phyloP scores from a whole-genome alignment of 2,797 vertebrate species.

The Danio kyathit region DNA sequence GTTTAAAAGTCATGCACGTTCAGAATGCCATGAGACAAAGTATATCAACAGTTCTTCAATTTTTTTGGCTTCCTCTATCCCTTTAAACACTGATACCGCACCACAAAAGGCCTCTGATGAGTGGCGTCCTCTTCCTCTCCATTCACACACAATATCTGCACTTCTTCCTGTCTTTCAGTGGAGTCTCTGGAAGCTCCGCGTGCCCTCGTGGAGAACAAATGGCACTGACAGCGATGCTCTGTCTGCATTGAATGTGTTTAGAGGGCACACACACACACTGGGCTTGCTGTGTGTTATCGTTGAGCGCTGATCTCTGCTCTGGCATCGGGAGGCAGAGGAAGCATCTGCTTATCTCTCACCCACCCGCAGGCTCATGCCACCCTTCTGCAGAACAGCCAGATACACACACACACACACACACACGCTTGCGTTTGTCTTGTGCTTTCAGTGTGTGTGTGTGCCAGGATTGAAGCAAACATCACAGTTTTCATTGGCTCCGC shows the following conservation, averaged over 20 bases:
- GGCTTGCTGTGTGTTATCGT: not conserved
- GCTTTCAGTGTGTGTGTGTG: not conserved
- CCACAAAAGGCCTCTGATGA: not conserved
- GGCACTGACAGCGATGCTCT: constrained; percentile 1
- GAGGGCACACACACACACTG: constrained; percentile 3
- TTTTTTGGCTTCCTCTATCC: not conserved
- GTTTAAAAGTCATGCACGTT: not conserved
- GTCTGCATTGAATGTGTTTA: constrained; percentile 17
- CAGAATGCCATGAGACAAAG: not conserved
- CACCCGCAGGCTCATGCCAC: constrained; percentile 12
- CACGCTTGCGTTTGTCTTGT: not conserved
- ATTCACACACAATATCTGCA: not conserved
- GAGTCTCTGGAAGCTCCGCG: not conserved
- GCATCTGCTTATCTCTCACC: constrained; percentile 42
- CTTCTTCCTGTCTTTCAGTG: not conserved
- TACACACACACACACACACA: not conserved
- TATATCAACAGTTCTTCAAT: not conserved
- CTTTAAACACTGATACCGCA: not conserved
- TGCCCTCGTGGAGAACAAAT: not conserved
- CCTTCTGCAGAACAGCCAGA: constrained; percentile 7
- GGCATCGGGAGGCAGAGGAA: constrained; percentile 23
- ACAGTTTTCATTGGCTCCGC: not conserved
- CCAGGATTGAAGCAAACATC: constrained; percentile 19
- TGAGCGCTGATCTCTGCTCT: constrained; percentile 11
- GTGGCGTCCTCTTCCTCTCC: not conserved